Evolutionary conservation across 2,113 vertebrate genomes (phyloP).

Genomic region (Upupa epops): DNA sequence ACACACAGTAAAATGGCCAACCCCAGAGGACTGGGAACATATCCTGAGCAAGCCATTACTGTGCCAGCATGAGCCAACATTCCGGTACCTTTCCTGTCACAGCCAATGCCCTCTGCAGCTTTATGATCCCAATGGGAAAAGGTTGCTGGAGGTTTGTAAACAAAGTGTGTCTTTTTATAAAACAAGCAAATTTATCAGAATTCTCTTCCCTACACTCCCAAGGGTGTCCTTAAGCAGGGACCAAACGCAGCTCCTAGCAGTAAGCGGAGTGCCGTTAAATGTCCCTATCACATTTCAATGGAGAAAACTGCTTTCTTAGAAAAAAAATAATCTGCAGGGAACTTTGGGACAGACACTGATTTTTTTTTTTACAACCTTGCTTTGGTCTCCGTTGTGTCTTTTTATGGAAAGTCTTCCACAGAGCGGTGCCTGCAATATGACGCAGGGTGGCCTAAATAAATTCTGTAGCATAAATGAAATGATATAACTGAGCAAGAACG

Average conservation of each 20-base stretch:
- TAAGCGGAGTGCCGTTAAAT: conserved; percentile 38
- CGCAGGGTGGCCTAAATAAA: not conserved
- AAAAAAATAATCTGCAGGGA: not conserved
- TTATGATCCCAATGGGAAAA: not conserved
- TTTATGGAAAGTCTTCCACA: conserved; percentile 6
- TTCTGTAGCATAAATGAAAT: conserved; percentile 37
- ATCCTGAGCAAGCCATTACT: not conserved
- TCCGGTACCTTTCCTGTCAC: not conserved
- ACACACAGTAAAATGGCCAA: not conserved
- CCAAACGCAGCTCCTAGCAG: conserved; percentile 29
- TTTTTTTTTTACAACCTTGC: conserved; percentile 11
- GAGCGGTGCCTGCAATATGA: not conserved
- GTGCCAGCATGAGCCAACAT: not conserved
- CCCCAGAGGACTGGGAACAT: not conserved
- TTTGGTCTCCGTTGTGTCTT: not conserved
- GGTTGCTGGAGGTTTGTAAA: not conserved
- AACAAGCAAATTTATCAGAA: not conserved
- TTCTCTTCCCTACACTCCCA: not conserved
- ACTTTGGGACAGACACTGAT: not conserved
- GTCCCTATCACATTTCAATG: conserved; percentile 9
- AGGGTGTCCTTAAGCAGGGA: not conserved
- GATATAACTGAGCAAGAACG: not conserved
- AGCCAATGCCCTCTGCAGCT: not conserved
- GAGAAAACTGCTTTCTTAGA: conserved; percentile 53
- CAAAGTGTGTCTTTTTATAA: not conserved